Evolutionary conservation across 2,797 vertebrate genomes (phyloP), one percentile per base, ranked within the genome.

Genomic region (Coracias cyanogaster): DNA sequence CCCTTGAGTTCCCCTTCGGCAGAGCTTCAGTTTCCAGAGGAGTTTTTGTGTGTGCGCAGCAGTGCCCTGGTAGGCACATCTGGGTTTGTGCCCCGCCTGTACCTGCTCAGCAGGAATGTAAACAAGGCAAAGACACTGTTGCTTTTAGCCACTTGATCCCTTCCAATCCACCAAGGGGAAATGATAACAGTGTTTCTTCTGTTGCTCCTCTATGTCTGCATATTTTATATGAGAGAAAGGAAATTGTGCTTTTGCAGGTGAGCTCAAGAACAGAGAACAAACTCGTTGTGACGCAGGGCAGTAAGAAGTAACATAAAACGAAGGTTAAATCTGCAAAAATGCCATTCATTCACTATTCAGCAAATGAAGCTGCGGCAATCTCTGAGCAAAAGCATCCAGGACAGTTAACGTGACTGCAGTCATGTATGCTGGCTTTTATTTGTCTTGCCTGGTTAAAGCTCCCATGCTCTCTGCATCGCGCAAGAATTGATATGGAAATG

Each of bases 1-100:
- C 85, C 64, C 73, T 87, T 86, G 92, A 92, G 79, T 88, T 96
- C 92, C 71, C 70, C 82, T 61, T 35, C 94, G 96, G 90, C 86
- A 54, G 80, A 7, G 2, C 19, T 89, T 70, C 73, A 61, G 0
- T n/a, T 84, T 86, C 86, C 67, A 26, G 76, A 92, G 60, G 48
- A 65, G 72, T 15, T 91, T 90, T 52, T 73, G 10, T 90, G 87
- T 21, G 60, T 45, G 78, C 25, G 24, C 60, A 73, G 89, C 81
- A 33, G 82, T 70, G 61, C 77, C 14, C 29, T 15, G 41, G 64
- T 52, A 45, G 89, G 45, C 52, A 43, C 9, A 3, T 18, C 55
- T 31, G 52, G 16, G 64, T 45, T 28, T 70, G 46, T 48, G 22
- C 37, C n/a, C 15, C 33, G 96, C 72, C 86, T 37, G 45, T 95